phyloP scores from a whole-genome alignment of 2,113 vertebrate species.

The Naja naja region DNA sequence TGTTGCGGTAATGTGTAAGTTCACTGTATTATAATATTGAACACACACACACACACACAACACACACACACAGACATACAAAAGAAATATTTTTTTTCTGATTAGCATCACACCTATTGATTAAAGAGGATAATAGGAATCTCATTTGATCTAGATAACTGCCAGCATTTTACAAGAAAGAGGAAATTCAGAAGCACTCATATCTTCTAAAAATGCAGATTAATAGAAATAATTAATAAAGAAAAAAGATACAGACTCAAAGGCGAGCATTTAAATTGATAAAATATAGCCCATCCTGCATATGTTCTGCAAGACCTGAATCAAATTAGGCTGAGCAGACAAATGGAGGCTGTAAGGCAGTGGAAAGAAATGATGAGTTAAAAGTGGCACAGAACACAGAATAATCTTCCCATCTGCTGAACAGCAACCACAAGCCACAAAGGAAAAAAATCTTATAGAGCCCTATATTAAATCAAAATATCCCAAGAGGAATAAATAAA shows the following conservation, averaged over 20 bases:
- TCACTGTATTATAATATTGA: background rate
- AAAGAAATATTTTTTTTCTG: background rate
- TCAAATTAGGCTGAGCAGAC: background rate
- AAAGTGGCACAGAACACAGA: background rate
- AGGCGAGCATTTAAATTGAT: background rate
- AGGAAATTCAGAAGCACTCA: background rate
- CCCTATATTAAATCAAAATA: background rate
- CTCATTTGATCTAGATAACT: background rate
- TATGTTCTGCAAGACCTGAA: background rate
- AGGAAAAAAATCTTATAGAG: background rate
- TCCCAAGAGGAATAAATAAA: background rate
- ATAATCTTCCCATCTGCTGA: background rate
- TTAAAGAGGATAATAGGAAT: background rate
- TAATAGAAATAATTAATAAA: background rate
- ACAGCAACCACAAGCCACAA: background rate
- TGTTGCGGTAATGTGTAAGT: background rate
- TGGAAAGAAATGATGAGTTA: background rate
- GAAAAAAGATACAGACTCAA: background rate
- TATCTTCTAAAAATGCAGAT: background rate
- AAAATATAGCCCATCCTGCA: background rate
- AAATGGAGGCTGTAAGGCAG: background rate
- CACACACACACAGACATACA: background rate
- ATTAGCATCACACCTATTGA: background rate
- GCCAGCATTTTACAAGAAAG: background rate
- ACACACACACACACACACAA: background rate